Evolutionary conservation across 2,888 invertebrate genomes (phyloP), one percentile per base, ranked within the genome.

Genomic region (Cosmia trapezina): DNA sequence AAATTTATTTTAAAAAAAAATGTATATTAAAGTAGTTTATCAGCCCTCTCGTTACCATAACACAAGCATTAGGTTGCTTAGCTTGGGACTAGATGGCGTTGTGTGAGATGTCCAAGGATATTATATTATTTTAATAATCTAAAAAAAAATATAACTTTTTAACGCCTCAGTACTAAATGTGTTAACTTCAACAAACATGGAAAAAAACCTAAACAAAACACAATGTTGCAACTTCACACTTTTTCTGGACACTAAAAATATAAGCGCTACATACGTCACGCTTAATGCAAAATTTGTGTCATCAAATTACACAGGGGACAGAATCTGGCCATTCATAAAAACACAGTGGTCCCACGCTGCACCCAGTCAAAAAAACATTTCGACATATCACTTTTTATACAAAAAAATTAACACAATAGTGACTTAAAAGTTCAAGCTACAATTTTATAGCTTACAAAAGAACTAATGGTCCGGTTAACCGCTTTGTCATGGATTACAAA

Each of bases 381-480:
- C 88, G 85, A 90, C 86, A 89, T 78, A 65, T 60, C n/a, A 60
- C 43, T 75, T 82, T 75, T 79, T 75, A 41, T 70, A 60, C 62
- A 69, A 78, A 81, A 78, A 68, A 65, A 71, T 71, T 70, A 73
- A 78, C 74, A 87, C 80, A 87, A 87, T 86, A 84, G 77, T 61
- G 63, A 68, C 43, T 63, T 60, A 57, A 81, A 72, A 80, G 81
- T 77, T 83, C 73, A 76, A 73, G 76, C 84, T 81, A 80, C 76
- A 82, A 87, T 91, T 91, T 87, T 73, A 79, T 81, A 76, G 83
- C 63, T 83, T 90, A 92, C 87, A 93, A 91, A 92, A 91, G 91
- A 93, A 90, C 91, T 93, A 95, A 95, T 94, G 94, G 92, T 86
- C 92, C 94, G 91, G 91, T 92, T 93, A 93, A 91, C 91, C 85